Percentiles rank a stretch among this genome's conserved stretches.
phyloP scores from a whole-genome alignment of 2,113 vertebrate genomes.

The Zingel zingel region DNA sequence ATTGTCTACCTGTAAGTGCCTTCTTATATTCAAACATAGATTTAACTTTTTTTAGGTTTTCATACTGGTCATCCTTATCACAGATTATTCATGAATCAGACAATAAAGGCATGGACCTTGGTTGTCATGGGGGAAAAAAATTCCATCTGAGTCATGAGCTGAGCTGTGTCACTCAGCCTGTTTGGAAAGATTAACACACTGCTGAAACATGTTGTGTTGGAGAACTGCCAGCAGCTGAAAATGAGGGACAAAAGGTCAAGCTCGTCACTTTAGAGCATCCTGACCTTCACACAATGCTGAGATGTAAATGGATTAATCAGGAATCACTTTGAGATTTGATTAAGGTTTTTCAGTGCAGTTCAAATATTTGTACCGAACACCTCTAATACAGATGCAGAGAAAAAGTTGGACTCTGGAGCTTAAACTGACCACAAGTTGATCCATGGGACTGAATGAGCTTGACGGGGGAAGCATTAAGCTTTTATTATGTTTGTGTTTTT shows the following conservation, averaged over 20 bases:
- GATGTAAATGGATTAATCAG: too few relatives aligned
- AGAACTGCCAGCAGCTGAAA: not conserved
- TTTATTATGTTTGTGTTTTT: not conserved
- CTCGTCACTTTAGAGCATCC: not conserved
- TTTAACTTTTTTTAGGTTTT: too few relatives aligned
- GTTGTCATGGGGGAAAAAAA: not conserved
- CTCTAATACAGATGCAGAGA: not conserved
- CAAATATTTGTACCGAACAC: not conserved
- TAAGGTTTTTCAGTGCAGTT: not conserved
- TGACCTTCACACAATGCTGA: not conserved
- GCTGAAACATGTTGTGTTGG: conserved; percentile 17
- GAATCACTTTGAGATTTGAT: not conserved
- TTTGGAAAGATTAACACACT: conserved; percentile 11
- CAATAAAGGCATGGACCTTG: not conserved
- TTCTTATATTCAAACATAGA: too few relatives aligned
- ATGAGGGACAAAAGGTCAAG: not conserved
- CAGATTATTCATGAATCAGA: not conserved
- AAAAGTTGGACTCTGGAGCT: not conserved
- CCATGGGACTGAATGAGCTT: not conserved
- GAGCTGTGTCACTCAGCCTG: conserved; percentile 1
- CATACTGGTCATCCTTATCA: not conserved
- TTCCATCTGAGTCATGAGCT: conserved; percentile 19
- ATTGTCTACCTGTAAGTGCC: not conserved
- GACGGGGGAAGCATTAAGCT: not conserved
- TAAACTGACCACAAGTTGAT: not conserved